phyloP scores from a whole-genome alignment of 2,797 vertebrate genomes.

The Triplophysa yarkandensis region DNA sequence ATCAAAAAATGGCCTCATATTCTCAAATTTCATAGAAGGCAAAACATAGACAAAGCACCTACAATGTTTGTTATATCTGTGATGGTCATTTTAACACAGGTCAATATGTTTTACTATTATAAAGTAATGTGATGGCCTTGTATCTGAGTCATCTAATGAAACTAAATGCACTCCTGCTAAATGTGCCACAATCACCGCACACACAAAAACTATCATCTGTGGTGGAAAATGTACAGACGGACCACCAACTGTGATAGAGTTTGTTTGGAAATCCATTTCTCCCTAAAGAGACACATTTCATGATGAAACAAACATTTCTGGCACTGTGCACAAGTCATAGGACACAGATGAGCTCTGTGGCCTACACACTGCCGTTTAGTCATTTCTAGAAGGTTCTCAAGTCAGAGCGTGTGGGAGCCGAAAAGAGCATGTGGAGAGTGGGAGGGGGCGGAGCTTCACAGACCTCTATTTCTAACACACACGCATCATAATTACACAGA shows the following conservation, averaged over 20 bases:
- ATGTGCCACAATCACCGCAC: not conserved
- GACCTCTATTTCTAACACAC: slow-evolving; percentile 37
- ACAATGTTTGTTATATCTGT: not conserved
- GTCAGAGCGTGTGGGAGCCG: slow-evolving; percentile 49
- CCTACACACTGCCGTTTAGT: slow-evolving; percentile 53
- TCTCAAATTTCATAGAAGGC: not conserved
- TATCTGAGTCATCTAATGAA: not conserved
- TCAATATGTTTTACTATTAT: not conserved
- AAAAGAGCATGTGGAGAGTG: slow-evolving; percentile 58
- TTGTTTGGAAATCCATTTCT: slow-evolving; percentile 16
- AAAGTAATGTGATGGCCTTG: not conserved
- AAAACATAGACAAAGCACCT: not conserved
- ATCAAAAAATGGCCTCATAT: too few species aligned
- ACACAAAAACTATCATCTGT: slow-evolving; percentile 15
- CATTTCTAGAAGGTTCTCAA: slow-evolving; percentile 52
- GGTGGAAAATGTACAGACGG: slow-evolving; percentile 22
- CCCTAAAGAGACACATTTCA: slow-evolving; percentile 15
- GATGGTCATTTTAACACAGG: not conserved
- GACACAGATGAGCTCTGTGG: slow-evolving; percentile 11
- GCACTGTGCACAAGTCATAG: slow-evolving; percentile 24
- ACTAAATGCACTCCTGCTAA: not conserved
- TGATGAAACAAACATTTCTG: slow-evolving; percentile 33
- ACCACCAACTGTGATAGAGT: slow-evolving; percentile 16
- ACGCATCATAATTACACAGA: slow-evolving; percentile 44
- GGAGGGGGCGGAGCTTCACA: slow-evolving; percentile 52